Evolutionary conservation across 2,113 vertebrate genomes (phyloP).

Genomic region (Jaculus jaculus): DNA sequence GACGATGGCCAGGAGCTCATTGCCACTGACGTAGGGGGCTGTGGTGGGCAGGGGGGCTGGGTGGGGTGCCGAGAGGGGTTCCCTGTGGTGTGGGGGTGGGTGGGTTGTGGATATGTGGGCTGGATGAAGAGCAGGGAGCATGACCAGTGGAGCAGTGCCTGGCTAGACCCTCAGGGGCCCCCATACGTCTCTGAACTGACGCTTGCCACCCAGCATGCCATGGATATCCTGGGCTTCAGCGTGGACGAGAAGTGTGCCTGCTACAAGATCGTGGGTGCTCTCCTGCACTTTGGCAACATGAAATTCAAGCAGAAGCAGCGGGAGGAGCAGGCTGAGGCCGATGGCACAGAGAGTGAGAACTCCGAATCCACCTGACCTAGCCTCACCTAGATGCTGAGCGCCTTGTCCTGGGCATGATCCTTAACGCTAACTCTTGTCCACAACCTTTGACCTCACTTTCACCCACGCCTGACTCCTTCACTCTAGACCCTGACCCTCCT

Average conservation of each 20-base stretch:
- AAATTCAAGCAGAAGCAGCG: slow-evolving; percentile 97
- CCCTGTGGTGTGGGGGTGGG: not conserved
- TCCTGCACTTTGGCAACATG: slow-evolving; percentile 99
- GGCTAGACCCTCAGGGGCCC: not conserved
- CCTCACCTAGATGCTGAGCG: not conserved
- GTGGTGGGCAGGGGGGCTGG: not conserved
- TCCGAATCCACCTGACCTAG: slow-evolving; percentile 77
- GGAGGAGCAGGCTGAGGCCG: slow-evolving; percentile 95
- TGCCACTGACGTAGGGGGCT: slow-evolving; percentile 90
- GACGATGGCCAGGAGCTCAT: slow-evolving; percentile 93
- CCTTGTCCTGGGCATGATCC: rapidly evolving
- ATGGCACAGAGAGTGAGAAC: slow-evolving; percentile 95
- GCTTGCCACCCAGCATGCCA: slow-evolving; percentile 87
- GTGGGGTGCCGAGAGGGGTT: not conserved
- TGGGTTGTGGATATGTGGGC: not conserved
- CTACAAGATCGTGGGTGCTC: slow-evolving; percentile 96
- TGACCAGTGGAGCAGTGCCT: not conserved
- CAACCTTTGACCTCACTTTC: not conserved
- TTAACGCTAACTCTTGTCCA: not conserved
- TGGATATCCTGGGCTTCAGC: slow-evolving; percentile 96
- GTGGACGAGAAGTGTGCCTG: slow-evolving; percentile 92
- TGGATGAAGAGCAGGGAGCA: not conserved
- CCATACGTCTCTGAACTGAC: not conserved
- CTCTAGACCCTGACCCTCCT: not conserved
- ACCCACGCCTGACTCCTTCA: not conserved